Evolutionary conservation across 1,140 invertebrate genomes (phyloP), one percentile per base, ranked within the genome.

Genomic region (Dendroctonus ponderosae): DNA sequence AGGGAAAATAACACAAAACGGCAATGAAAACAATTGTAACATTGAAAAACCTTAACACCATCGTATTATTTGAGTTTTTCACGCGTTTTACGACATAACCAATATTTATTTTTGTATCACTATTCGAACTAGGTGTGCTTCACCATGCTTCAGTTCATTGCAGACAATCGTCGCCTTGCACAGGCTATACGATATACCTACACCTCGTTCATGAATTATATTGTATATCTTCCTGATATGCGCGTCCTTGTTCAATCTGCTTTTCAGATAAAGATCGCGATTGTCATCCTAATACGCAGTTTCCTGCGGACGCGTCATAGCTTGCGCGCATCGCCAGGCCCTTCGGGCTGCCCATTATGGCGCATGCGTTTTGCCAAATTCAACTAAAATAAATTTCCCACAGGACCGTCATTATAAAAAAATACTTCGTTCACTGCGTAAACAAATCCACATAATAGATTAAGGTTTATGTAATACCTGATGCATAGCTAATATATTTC

Each of bases 11-110:
- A 72, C 72, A 72, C 64, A 74, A 71, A 71, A 70, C 51, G 54
- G 68, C 53, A 68, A 59, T 68, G 58, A 61, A 65, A 67, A 68
- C 46, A 66, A 69, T 41, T 50, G 60, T 61, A 69, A 64, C 58
- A 49, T 59, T 66, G 41, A 57, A 51, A 65, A 70, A 70, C 65
- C 63, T 67, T 14, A 71, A 66, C 62, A 72, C 60, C 72, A 74
- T 74, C 62, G 37, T 68, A 50, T 54, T 61, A 49, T 53, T 42
- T 51, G 60, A 43, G 48, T 62, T 64, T 66, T 57, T 38, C 71
- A 74, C 72, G 72, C 72, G 69, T 69, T 74, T 72, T 74, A 74
- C 69, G 72, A 69, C 71, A 74, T 72, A 72, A 74, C 72, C 70
- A 67, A 71, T 72, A 70, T 62, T 70, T 71, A 64, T 67, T 62